Evolutionary conservation across 2,113 vertebrate genomes (phyloP), one percentile per base, ranked within the genome.

Genomic region (Micromys minutus): DNA sequence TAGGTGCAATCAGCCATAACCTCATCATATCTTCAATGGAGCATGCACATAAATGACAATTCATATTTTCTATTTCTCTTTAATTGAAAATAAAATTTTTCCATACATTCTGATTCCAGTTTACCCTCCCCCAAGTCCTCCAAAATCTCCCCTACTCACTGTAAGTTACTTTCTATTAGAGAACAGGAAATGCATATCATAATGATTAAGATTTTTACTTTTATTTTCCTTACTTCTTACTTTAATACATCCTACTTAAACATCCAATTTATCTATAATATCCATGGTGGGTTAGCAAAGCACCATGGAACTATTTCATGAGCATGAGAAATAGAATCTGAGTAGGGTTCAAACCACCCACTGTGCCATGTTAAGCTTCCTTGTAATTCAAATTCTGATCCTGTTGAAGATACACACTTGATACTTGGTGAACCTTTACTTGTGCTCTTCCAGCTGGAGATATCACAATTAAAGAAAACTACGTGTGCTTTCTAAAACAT

Each of bases 201-300:
- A n/a, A 85, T 21, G 4, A 74, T 31, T 76, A 34, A 31, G 34
- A 79, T 59, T 57, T 65, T 39, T 19, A 67, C 77, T 90, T 96
- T 92, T 67, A 67, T n/a, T 59, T 83, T 52, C 26, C 39, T 36
- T 1, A 34, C 16, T 36, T 52, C 36, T 52, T 52, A 57, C 36
- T 57, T 81, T 75, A 95, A 80, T n/a, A 45, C 61, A 86, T 94
- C 31, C 26, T 90, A 86, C 39, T 95, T 94, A 83, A 7, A 50
- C 8, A 80, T 17, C 22, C 42, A 85, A 31, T 94, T 84, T 87
- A 57, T 42, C 42, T 59, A 75, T 22, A 74, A 26, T 77, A 57
- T 74, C 88, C 31, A 84, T 0, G 61, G 34, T 0, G 13, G 36
- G 19, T 42, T 2, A 89, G 39, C 71, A 55, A 96, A 86, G n/a